Evolutionary conservation across 2,113 vertebrate species (phyloP).

Genomic region (Naja naja): DNA sequence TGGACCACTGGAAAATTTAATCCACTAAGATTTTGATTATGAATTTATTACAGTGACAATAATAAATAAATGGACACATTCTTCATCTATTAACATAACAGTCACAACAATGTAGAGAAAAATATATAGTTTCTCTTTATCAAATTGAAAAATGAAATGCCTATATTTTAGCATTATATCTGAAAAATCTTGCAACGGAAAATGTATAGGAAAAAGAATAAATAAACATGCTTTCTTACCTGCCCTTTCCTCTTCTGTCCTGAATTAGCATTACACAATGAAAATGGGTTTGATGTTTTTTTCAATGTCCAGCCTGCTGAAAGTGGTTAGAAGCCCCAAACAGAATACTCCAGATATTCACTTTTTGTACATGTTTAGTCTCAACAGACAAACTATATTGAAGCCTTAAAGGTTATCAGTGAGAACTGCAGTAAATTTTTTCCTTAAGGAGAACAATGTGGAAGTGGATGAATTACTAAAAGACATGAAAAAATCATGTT

Average conservation of each 20-base stretch:
- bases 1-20: not conserved
- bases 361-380: not conserved
- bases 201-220: not conserved
- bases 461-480: slow-evolving; percentile 1
- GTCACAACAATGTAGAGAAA: not conserved
- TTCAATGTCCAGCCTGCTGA: not conserved
- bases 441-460: slow-evolving; percentile 6
- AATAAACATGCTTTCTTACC: not conserved
- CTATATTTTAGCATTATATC: not conserved
- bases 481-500: slow-evolving; percentile 12
- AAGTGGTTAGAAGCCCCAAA: not conserved
- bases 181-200: not conserved
- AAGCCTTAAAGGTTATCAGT: slow-evolving; percentile 1
- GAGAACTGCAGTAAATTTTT: not conserved
- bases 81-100: not conserved
- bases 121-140: not conserved
- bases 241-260: not conserved
- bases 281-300: not conserved
- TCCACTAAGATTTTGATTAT: not conserved
- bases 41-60: not conserved
- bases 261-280: not conserved
- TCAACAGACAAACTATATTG: not conserved
- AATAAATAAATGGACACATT: not conserved
- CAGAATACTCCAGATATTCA: not conserved
- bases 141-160: not conserved